Evolutionary conservation across 2,113 vertebrate genomes (phyloP).

Genomic region (Gadus chalcogrammus): DNA sequence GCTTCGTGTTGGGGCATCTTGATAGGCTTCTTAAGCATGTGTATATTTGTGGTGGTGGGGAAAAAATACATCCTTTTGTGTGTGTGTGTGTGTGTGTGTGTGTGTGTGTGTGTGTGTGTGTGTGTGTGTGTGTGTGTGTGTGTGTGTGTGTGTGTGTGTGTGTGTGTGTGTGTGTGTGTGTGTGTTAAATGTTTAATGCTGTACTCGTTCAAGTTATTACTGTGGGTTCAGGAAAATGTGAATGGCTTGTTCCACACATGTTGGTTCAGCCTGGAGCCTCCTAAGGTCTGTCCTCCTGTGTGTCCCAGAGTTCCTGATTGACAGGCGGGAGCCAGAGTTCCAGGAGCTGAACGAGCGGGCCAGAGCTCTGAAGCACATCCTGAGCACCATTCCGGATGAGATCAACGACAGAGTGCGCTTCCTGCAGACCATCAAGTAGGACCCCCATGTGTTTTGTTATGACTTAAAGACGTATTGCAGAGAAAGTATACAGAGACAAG

Average conservation of each 20-base stretch:
- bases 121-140: too few relatives aligned
- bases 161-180: too few relatives aligned
- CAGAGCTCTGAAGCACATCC: slow-evolving; percentile 90
- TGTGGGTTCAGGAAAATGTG: too few relatives aligned
- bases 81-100: background rate
- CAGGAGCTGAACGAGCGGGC: slow-evolving; percentile 93
- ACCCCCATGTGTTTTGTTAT: background rate
- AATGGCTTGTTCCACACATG: too few relatives aligned
- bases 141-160: too few relatives aligned
- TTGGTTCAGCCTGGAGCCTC: too few relatives aligned
- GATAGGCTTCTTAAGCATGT: too few relatives aligned
- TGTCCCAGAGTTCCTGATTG: slow-evolving; percentile 88
- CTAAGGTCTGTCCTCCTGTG: background rate
- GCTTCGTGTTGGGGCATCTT: background rate
- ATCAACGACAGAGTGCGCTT: slow-evolving; percentile 92
- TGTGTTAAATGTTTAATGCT: too few relatives aligned
- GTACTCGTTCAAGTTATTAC: background rate
- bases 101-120: too few relatives aligned
- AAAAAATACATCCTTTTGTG: background rate
- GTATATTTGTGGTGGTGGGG: too few relatives aligned
- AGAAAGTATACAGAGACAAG: background rate
- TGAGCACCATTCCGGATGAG: slow-evolving; percentile 95
- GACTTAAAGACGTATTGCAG: background rate
- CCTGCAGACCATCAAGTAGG: slow-evolving; percentile 94
- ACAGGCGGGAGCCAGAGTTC: slow-evolving; percentile 89